A percentile compares a stretch with the other conserved stretches of the same genome.
Conservation (phyloP, 92 coral and sea anemone species). For the Epizoanthus illoricatus region DNA sequence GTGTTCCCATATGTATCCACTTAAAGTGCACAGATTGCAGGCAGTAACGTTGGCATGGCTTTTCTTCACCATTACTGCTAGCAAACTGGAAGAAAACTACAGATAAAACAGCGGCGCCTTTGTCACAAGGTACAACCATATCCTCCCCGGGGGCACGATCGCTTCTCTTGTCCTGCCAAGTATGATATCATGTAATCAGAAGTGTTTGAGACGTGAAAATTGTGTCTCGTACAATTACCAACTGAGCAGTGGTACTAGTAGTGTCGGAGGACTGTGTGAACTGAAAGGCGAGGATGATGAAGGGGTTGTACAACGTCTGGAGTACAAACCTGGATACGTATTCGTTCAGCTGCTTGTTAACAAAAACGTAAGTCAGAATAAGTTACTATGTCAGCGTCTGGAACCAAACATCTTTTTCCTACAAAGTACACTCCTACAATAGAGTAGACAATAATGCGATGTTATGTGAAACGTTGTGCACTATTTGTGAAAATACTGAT, state of each 20-base stretch:
- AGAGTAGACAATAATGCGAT: too few species aligned
- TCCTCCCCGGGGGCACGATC: neutral
- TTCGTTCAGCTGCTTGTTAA: neutral
- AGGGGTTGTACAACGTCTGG: neutral
- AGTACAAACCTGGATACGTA: neutral
- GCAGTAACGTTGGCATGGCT: neutral
- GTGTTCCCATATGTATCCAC: too few species aligned
- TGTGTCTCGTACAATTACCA: neutral
- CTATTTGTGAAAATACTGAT: too few species aligned
- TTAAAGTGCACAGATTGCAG: neutral
- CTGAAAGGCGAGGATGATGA: neutral
- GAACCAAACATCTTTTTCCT: too few species aligned
- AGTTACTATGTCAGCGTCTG: too few species aligned
- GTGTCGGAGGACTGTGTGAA: neutral
- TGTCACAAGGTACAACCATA: neutral
- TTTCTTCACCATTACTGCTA: neutral
- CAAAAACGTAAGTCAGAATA: neutral
- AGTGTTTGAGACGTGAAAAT: neutral
- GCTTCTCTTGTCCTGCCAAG: constrained; percentile 2
- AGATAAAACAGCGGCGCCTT: neutral
- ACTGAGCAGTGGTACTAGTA: neutral
- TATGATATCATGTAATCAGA: neutral
- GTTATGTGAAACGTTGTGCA: too few species aligned
- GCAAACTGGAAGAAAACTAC: neutral
- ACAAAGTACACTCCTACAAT: too few species aligned